Conservation (phyloP, 1,140 invertebrate species). For the Drosophila athabasca region DNA sequence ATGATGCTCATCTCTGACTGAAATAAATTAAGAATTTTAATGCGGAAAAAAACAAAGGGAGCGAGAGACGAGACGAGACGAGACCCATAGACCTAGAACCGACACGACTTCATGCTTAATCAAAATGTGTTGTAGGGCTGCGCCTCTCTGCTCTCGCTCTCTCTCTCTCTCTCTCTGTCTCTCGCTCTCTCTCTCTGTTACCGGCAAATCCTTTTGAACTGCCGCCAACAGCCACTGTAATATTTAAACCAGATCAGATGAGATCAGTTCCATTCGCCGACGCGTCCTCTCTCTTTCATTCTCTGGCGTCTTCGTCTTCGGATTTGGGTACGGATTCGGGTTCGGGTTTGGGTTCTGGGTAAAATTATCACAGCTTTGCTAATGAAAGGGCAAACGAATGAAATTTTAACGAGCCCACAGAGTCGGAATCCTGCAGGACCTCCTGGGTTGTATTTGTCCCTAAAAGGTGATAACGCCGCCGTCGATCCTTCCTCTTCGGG, state of each 20-base stretch:
- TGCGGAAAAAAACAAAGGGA: constrained; percentile 73
- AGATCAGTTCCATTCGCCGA: constrained; percentile 61
- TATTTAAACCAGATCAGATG: constrained; percentile 76
- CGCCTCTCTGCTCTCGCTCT: constrained; percentile 17
- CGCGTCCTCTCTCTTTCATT: constrained; percentile 23
- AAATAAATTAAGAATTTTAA: constrained; percentile 80
- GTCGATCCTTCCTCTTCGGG: constrained; percentile 19
- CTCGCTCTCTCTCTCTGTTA: background rate
- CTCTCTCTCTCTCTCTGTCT: background rate
- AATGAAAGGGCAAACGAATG: constrained; percentile 77
- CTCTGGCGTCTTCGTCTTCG: constrained; percentile 14
- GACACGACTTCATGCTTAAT: constrained; percentile 78
- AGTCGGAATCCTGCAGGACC: constrained; percentile 52
- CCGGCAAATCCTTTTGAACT: constrained; percentile 64
- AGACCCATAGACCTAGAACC: constrained; percentile 36
- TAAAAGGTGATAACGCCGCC: constrained; percentile 75
- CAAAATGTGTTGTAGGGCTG: constrained; percentile 71
- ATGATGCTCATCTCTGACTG: constrained; percentile 59
- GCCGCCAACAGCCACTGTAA: constrained; percentile 71
- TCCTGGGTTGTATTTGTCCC: constrained; percentile 69
- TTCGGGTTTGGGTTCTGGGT: constrained; percentile 31
- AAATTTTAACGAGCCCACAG: constrained; percentile 74
- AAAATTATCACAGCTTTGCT: constrained; percentile 75
- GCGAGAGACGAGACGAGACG: background rate
- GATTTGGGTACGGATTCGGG: too few species aligned